Conservation (phyloP, 2,888 invertebrate species). For the Nemurella pictetii region DNA sequence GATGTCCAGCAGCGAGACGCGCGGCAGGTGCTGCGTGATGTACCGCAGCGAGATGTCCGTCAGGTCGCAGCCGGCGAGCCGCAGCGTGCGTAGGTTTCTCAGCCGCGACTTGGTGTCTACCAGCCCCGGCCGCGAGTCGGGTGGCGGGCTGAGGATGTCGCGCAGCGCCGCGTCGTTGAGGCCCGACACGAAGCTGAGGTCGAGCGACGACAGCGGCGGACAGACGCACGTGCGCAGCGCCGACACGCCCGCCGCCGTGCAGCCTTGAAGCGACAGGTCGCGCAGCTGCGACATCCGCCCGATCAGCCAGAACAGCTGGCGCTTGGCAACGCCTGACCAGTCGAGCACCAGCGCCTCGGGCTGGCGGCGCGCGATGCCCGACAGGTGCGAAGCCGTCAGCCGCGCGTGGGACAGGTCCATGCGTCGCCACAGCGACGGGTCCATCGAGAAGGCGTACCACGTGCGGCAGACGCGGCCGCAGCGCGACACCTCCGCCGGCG, state of each 20-base stretch:
- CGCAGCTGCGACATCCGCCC: constrained; percentile 81
- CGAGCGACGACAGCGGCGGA: constrained; percentile 75
- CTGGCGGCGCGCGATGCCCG: constrained; percentile 86
- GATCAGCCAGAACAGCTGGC: constrained; percentile 91
- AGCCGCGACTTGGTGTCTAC: constrained; percentile 75
- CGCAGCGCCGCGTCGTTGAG: constrained; percentile 81
- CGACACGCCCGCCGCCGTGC: constrained; percentile 72
- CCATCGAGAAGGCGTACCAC: constrained; percentile 75
- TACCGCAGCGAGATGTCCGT: constrained; percentile 84
- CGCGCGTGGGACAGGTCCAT: constrained; percentile 81
- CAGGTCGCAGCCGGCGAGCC: constrained; percentile 85
- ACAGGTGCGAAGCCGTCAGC: constrained; percentile 71
- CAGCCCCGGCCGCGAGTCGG: constrained; percentile 78
- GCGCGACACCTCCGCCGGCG: constrained; percentile 50
- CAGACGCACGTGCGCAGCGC: constrained; percentile 81
- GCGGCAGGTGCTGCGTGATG: constrained; percentile 74
- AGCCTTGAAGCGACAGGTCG: constrained; percentile 72
- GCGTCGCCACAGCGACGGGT: constrained; percentile 80
- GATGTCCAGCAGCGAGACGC: constrained; percentile 75
- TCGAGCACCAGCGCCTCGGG: constrained; percentile 81
- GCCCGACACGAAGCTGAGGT: constrained; percentile 84
- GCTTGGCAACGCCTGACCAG: constrained; percentile 81
- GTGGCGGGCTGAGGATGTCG: constrained; percentile 84
- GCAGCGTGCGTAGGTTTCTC: constrained; percentile 72
- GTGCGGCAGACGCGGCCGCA: constrained; percentile 72